Base-by-base conservation (phyloP, 2,113 vertebrate species). In the Axis porcinus region DNA sequence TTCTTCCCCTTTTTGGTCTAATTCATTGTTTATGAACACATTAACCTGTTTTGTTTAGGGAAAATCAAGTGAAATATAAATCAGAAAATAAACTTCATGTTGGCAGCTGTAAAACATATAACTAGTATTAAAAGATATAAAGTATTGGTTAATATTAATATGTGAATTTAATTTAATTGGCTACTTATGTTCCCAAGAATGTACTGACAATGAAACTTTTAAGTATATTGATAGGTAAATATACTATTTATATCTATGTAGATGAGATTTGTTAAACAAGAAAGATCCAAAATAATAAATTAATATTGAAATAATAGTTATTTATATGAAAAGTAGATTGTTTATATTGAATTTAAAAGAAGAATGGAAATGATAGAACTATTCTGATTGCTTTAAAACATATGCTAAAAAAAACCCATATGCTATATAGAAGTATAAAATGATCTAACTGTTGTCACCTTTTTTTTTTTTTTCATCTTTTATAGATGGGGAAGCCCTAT, bases 401-500 rank as follows among this genome's bases (percentile, higher is more conserved):
- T 89, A 50, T 89, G 17, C 47, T 67, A 28, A 50, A 50, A 50
- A 50, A 14, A 45, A 45, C 43, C 96, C 96, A 50, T 76, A 43
- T 89, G 17, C 54, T 67, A 28, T 19, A 78, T 36, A 82, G 25
- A 92, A 74, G 27, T 82, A 58, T 85, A 57, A 97, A 81, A 91
- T 74, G n/a, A 95, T n/a, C 2, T 82, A 92, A 92, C 11, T 50
- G 2, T 70, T 86, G 21, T 70, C 94, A 5, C 3, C 60, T 58
- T 92, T 92, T 58, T 67, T 83, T 64, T 89, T 91, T 50, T 45
- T 21, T 36, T 2, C 19, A 12, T 74, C 91, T 86, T 94, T 36
- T 62, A 83, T 76, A 97, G 94, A 95, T 97, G 95, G 74, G 1
- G 82, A 83, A 82, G 6, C 97, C 25, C 7, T 52, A 12, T 54